phyloP scores from a whole-genome alignment of 2,888 invertebrate species.

The Tinea semifulvella region DNA sequence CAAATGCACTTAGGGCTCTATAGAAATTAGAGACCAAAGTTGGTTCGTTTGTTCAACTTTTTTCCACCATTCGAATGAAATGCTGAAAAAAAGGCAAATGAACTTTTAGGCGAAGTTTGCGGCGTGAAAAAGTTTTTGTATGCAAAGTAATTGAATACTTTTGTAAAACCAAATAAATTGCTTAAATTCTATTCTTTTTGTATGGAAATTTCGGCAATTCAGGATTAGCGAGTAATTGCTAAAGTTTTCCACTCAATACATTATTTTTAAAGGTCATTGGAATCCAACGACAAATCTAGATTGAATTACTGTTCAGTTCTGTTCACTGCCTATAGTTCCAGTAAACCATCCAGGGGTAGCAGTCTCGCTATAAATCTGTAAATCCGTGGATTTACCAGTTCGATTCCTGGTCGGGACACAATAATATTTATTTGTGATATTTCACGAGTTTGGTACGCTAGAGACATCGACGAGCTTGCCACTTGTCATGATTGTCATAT shows the following conservation, averaged over 20 bases:
- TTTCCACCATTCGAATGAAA: background rate
- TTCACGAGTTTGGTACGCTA: no score
- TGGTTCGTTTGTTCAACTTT: background rate
- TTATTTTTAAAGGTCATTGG: no score
- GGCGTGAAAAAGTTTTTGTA: slow-evolving; percentile 1
- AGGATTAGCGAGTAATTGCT: background rate
- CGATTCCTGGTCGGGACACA: no score
- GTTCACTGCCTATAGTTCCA: no score
- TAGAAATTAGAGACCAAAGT: slow-evolving; percentile 9
- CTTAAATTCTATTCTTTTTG: slow-evolving; percentile 8
- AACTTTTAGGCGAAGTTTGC: background rate
- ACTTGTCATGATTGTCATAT: no score
- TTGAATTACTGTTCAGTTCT: no score
- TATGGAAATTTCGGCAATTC: background rate
- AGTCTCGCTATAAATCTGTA: no score
- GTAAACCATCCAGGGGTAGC: no score
- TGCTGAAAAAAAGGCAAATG: background rate
- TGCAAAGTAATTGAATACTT: slow-evolving; percentile 10
- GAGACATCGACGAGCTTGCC: no score
- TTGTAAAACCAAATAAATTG: slow-evolving; percentile 5
- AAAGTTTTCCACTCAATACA: background rate
- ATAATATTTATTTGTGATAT: no score
- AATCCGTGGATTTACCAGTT: no score
- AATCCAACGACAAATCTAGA: no score
- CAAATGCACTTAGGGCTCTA: slow-evolving; percentile 12